A percentile compares a stretch with the other conserved stretches of the same genome.
phyloP scores from a whole-genome alignment of 2,888 invertebrate genomes.

The Aporophyla nigra region DNA sequence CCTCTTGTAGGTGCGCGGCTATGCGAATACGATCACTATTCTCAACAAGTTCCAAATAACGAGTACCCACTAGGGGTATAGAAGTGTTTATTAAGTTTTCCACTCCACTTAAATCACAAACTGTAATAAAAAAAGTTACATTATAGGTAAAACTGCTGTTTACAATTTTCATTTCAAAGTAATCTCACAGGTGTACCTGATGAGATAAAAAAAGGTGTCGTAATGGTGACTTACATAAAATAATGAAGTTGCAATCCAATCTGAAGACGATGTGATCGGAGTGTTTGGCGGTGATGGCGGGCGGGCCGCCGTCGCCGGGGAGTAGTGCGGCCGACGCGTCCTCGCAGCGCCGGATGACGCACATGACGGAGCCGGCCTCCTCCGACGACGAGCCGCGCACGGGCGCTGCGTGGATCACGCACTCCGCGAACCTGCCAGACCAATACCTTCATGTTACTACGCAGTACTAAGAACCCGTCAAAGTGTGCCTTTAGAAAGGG shows the following conservation, averaged over 20 bases:
- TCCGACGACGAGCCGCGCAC: constrained; percentile 91
- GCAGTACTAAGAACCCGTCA: not conserved
- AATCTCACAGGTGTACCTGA: not conserved
- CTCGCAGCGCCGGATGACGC: constrained; percentile 91
- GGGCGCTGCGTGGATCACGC: constrained; percentile 92
- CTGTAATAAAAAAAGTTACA: constrained; percentile 77
- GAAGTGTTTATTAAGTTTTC: constrained; percentile 87
- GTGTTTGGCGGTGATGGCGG: constrained; percentile 92
- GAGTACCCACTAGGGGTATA: constrained; percentile 91
- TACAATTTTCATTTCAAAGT: not conserved
- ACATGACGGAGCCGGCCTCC: constrained; percentile 92
- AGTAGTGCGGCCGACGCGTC: constrained; percentile 91
- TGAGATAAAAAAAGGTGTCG: constrained; percentile 3
- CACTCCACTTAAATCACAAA: constrained; percentile 94
- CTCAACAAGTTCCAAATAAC: constrained; percentile 96
- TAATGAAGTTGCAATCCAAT: constrained; percentile 96
- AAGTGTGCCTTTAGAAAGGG: not conserved
- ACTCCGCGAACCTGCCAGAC: constrained; percentile 93
- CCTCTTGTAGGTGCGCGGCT: constrained; percentile 95
- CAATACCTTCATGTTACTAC: constrained; percentile 14
- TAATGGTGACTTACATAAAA: constrained; percentile 91
- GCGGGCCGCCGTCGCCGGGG: constrained; percentile 89
- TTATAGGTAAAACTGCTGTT: constrained; percentile 1
- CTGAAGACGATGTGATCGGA: constrained; percentile 97
- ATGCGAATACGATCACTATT: constrained; percentile 95